Evolutionary conservation across 2,888 invertebrate genomes (phyloP).

Genomic region (Meiosimyza decipiens): DNA sequence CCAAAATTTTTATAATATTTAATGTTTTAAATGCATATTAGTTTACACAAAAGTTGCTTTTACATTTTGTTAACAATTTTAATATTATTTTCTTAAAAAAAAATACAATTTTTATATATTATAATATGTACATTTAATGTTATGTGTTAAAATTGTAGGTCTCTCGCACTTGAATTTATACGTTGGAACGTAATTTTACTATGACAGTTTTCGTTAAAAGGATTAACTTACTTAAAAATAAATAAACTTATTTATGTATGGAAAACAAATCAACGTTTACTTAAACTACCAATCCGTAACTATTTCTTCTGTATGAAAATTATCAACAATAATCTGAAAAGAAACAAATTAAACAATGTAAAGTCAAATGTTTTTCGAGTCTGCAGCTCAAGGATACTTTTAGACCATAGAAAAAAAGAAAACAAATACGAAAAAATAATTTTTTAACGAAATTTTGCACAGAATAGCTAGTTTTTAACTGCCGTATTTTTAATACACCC

Average conservation of each 20-base stretch:
- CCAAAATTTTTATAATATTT: slow-evolving; percentile 57
- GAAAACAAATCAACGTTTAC: slow-evolving; percentile 24
- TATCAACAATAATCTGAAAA: slow-evolving; percentile 59
- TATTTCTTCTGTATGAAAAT: slow-evolving; percentile 62
- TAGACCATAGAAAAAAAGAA: too few species aligned
- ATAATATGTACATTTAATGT: too few species aligned
- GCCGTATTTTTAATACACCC: too few species aligned
- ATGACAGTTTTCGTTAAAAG: too few species aligned
- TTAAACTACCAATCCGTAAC: slow-evolving; percentile 61
- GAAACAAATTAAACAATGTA: neutral
- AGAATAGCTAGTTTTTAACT: too few species aligned
- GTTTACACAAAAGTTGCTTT: neutral
- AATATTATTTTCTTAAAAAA: neutral
- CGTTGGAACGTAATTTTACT: too few species aligned
- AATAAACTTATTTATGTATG: neutral
- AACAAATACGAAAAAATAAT: too few species aligned
- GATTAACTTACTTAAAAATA: neutral
- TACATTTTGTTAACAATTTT: neutral
- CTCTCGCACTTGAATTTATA: too few species aligned
- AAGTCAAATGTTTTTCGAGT: neutral
- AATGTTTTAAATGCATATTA: neutral
- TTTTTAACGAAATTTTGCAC: too few species aligned
- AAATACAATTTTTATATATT: slow-evolving; percentile 11
- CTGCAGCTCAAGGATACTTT: too few species aligned
- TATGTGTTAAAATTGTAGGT: too few species aligned